Conservation (phyloP, 2,888 invertebrate species). For the Campoplex nolae region DNA sequence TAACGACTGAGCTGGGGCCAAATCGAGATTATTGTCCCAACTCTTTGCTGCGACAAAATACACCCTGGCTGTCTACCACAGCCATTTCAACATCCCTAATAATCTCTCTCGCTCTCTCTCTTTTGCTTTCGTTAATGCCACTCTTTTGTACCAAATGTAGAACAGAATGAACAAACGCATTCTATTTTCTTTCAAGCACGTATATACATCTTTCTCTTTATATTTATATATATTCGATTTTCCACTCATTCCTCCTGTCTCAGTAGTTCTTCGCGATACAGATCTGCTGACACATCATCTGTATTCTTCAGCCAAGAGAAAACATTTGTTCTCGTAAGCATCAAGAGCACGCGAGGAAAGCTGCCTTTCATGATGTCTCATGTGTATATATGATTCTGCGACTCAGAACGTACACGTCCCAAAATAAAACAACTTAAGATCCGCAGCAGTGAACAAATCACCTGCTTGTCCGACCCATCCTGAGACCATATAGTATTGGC, state of each 20-base stretch:
- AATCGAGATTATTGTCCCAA: slow-evolving; percentile 64
- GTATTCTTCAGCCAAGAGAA: slow-evolving; percentile 59
- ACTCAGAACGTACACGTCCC: slow-evolving; percentile 43
- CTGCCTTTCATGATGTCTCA: slow-evolving; percentile 47
- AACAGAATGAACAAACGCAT: slow-evolving; percentile 50
- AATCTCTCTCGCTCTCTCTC: slow-evolving; percentile 13
- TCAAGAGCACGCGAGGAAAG: slow-evolving; percentile 62
- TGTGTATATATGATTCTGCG: slow-evolving; percentile 16
- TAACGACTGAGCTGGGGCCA: slow-evolving; percentile 50
- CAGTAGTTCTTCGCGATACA: slow-evolving; percentile 49
- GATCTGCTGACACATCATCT: slow-evolving; percentile 59
- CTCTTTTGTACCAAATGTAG: slow-evolving; percentile 57
- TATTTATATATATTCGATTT: slow-evolving; percentile 6
- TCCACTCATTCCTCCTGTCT: slow-evolving; percentile 3
- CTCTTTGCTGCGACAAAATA: slow-evolving; percentile 54
- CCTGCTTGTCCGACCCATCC: slow-evolving; percentile 3
- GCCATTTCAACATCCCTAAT: slow-evolving; percentile 55
- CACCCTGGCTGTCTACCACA: slow-evolving; percentile 53
- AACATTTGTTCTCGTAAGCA: slow-evolving; percentile 66
- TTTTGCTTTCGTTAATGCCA: slow-evolving; percentile 24
- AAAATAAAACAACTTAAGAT: slow-evolving; percentile 56
- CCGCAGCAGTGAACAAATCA: slow-evolving; percentile 32
- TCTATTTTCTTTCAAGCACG: not conserved
- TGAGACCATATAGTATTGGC: not conserved
- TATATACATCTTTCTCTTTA: slow-evolving; percentile 1